phyloP scores from a whole-genome alignment of 2,113 vertebrate species.

The Gadus chalcogrammus region DNA sequence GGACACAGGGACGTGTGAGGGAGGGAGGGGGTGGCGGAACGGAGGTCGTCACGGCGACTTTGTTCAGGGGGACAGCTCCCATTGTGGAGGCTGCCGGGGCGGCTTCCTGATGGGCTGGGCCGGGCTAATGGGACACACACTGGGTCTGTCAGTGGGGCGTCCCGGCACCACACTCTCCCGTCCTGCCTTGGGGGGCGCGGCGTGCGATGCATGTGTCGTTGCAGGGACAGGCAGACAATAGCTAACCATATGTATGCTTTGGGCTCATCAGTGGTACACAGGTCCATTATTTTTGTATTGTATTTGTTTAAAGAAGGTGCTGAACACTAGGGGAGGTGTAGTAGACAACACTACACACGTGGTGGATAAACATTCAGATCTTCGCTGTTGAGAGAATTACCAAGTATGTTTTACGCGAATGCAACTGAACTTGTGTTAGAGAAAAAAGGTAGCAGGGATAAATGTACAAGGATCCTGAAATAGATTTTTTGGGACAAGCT shows the following conservation, averaged over 20 bases:
- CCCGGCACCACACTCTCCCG: slow-evolving; percentile 59
- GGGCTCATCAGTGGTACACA: no score
- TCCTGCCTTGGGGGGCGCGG: background rate
- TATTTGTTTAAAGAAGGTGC: no score
- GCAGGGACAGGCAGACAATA: slow-evolving; percentile 43
- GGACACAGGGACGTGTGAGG: background rate
- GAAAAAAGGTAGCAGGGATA: no score
- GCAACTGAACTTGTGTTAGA: no score
- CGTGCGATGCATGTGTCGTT: slow-evolving; percentile 17
- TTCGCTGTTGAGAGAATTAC: no score
- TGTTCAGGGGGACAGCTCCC: slow-evolving; percentile 48
- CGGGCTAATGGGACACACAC: slow-evolving; percentile 71
- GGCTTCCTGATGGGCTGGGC: slow-evolving; percentile 43
- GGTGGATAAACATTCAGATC: no score
- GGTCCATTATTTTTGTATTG: no score
- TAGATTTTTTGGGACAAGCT: no score
- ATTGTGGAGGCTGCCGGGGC: slow-evolving; percentile 63
- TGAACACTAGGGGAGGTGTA: no score
- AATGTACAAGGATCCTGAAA: no score
- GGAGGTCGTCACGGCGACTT: slow-evolving; percentile 75
- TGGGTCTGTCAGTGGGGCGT: slow-evolving; percentile 66
- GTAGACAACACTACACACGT: no score
- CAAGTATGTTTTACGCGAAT: no score
- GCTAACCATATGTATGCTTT: slow-evolving; percentile 20
- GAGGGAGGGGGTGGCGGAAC: slow-evolving; percentile 14